Evolutionary conservation across 2,113 vertebrate species (phyloP), one percentile per base, ranked within the genome.

Genomic region (Muntiacus reevesi): DNA sequence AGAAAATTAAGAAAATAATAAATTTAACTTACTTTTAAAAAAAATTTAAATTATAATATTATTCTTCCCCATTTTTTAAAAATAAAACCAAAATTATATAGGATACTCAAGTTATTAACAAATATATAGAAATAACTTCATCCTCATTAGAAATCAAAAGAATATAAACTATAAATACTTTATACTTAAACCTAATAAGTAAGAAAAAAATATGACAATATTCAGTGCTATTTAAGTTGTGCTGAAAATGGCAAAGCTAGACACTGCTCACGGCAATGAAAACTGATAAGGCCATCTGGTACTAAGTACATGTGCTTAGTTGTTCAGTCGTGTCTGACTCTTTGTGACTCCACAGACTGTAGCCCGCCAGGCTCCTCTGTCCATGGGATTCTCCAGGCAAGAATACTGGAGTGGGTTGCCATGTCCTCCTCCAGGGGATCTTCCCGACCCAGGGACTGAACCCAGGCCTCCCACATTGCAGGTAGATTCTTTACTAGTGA

Each of bases 121-220:
- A 84, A n/a, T 84, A 14, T 21, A 74, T 30, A 96, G 12, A 96
- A 97, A 94, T 79, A 94, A 85, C 1, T 96, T 79, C 9, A 81
- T 54, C n/a, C 36, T 97, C 40, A 91, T 47, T 60, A 93, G 55
- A 96, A 90, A 84, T 76, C n/a, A 88, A 92, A 93, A 74, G 16
- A 96, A 91, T 86, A 25, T 28, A 96, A 79, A 82, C 5, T 71
- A 64, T 30, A 96, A 88, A 43, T 7, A 87, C 67, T 94, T 86
- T 74, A 95, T 2, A 87, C 30, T 54, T 92, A 84, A 4, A 92
- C 14, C 27, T 88, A 64, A 15, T 62, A 96, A 84, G 36, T 28
- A 87, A 25, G 33, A 62, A 96, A 94, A 89, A 85, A 79, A 5
- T 55, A 57, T 50, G 25, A 84, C 40, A 88, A 84, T 85, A 88